Evolutionary conservation across 2,888 invertebrate species (phyloP).

Genomic region (Magallana nippona): DNA sequence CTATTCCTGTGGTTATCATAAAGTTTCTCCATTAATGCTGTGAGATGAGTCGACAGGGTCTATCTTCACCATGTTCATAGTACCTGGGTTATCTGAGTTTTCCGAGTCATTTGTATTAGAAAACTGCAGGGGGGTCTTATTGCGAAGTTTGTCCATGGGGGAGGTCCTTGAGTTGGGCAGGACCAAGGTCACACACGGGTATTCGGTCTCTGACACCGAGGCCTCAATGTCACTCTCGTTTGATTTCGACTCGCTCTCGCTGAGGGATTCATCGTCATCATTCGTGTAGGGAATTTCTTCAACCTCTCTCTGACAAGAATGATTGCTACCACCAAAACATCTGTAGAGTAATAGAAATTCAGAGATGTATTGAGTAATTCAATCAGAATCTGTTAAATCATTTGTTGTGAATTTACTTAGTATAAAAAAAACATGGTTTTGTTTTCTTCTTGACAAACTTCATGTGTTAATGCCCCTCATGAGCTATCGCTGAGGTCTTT

Average conservation of each 20-base stretch:
- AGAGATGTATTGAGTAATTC: neutral
- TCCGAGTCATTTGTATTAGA: neutral
- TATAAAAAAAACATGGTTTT: constrained; percentile 4
- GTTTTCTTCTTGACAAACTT: neutral
- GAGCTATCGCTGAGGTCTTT: too few species aligned
- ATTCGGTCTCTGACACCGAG: neutral
- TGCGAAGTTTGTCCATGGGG: neutral
- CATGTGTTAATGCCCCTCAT: too few species aligned
- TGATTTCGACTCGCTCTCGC: neutral
- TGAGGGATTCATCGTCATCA: neutral
- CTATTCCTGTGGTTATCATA: neutral
- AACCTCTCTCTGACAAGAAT: neutral
- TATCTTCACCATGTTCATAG: neutral
- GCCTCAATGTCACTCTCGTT: constrained; percentile 9
- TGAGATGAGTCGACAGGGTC: neutral
- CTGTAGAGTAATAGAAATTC: neutral
- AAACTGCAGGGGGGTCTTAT: neutral
- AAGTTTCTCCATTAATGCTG: constrained; percentile 8
- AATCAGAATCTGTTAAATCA: neutral
- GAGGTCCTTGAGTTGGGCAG: neutral
- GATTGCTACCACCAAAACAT: neutral
- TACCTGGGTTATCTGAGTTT: neutral
- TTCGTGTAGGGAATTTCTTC: constrained; percentile 8
- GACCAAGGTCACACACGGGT: neutral
- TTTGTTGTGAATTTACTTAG: neutral